A percentile compares a stretch with the other conserved stretches of the same genome.
Conservation (phyloP, 2,888 invertebrate species). For the Drosophila cognata region DNA sequence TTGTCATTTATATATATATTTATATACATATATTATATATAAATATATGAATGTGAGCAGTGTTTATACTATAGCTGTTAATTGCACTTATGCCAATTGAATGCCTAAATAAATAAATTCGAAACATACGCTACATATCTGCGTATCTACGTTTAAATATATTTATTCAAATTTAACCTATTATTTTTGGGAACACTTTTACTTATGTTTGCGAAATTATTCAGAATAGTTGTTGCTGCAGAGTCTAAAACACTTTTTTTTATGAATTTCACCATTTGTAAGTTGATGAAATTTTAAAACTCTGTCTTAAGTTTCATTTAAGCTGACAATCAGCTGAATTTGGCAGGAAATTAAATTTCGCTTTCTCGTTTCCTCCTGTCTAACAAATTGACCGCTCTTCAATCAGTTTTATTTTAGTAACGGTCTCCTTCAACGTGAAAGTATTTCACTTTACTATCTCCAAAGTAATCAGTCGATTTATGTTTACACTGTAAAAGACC, state of each 20-base stretch:
- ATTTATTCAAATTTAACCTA: neutral
- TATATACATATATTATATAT: neutral
- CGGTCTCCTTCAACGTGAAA: neutral
- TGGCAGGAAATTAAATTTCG: conserved; percentile 1
- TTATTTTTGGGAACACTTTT: neutral
- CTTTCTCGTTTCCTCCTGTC: neutral
- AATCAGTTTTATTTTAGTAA: neutral
- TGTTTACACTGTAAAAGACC: neutral
- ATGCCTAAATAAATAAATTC: conserved; percentile 9
- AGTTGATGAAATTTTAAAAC: neutral
- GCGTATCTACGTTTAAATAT: neutral
- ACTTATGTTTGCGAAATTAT: neutral
- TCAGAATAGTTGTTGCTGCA: neutral
- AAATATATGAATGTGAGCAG: neutral
- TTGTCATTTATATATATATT: neutral
- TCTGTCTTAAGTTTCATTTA: neutral
- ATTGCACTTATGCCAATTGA: conserved; percentile 23
- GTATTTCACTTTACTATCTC: neutral
- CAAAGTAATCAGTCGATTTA: neutral
- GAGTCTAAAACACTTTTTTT: neutral
- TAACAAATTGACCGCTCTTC: neutral
- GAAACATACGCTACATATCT: too few species aligned
- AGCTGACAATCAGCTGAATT: neutral
- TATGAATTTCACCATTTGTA: neutral
- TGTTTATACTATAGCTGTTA: conserved; percentile 6